Base-by-base conservation (phyloP, 2,888 invertebrate genomes). In the Synergus japonicus region DNA sequence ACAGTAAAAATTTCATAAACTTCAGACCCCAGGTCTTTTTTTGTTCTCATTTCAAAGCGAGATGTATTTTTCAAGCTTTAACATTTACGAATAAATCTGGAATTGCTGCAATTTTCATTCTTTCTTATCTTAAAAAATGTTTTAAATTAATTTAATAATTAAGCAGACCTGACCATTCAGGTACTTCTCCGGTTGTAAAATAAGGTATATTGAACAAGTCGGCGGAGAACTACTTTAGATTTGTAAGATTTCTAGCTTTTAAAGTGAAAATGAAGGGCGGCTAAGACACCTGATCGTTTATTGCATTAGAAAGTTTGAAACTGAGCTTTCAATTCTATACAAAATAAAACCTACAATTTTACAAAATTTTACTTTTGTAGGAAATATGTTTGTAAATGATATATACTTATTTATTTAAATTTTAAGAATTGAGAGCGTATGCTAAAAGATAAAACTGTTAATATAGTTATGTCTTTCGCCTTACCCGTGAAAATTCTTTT, bases 401-500 rank as follows among this genome's bases (percentile, higher is more conserved):
- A 29, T 29, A 29, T 2, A 29, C 29, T 29, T 29, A 29, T 29
- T 29, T 29, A 29, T 29, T 29, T 29, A 12, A 60, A 12, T 22
- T 22, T 4, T 22, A 4, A 22, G 22, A 60, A 60, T 22, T 22
- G 12, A n/a, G 8, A 60, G 4, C 2, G 60, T 2, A 29, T 54
- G 60, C 60, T 8, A n/a, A 54, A 54, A n/a, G n/a, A n/a, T 54
- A 54, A 60, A 22, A 12, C 60, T 3, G 22, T 22, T 60, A 60
- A 22, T 60, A 22, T n/a, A n/a, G n/a, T n/a, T 12, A n/a, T 12
- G 10, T 22, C 15, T 37, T 37, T 65, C n/a, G 13, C 9, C n/a
- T 65, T 15, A 65, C 65, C 65, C n/a, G 65, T n/a, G n/a, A 41
- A 41, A 65, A 65, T 37, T 65, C 65, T 43, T n/a, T 37, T n/a